Percentiles rank a stretch among this genome's conserved stretches.
Evolutionary conservation across 2,113 vertebrate species (phyloP).

Genomic region (Gopherus flavomarginatus): DNA sequence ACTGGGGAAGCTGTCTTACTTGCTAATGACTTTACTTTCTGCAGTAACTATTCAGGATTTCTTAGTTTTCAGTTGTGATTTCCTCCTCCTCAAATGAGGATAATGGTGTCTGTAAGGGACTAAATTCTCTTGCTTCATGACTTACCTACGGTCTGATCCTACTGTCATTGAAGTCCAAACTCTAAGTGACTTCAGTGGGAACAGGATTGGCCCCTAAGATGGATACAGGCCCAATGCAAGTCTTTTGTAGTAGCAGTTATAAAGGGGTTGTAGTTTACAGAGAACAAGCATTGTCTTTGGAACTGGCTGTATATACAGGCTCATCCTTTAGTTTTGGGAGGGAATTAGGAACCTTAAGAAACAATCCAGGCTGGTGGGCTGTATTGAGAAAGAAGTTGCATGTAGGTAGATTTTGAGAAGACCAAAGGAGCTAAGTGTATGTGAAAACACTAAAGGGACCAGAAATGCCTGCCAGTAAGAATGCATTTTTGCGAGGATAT

Average conservation of each 20-base stretch:
- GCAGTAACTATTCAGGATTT: background rate
- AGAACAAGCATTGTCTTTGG: background rate
- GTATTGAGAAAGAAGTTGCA: background rate
- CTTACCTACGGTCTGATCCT: background rate
- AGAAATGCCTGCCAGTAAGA: background rate
- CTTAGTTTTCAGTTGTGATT: background rate
- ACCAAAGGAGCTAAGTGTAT: background rate
- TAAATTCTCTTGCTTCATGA: background rate
- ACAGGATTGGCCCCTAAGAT: background rate
- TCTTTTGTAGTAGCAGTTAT: background rate
- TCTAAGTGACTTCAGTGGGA: background rate
- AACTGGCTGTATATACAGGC: fast-evolving
- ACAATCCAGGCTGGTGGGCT: background rate
- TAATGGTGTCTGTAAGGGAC: background rate
- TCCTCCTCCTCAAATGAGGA: background rate
- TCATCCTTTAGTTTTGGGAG: background rate
- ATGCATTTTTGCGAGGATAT: background rate
- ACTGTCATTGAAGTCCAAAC: background rate
- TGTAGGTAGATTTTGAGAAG: background rate
- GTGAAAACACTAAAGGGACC: background rate
- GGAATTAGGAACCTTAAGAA: background rate
- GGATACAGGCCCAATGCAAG: fast-evolving
- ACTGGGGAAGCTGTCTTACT: background rate
- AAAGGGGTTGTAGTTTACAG: fast-evolving
- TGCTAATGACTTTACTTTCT: background rate